Conservation (phyloP, 2,113 vertebrate genomes). For the Corythoichthys intestinalis region DNA sequence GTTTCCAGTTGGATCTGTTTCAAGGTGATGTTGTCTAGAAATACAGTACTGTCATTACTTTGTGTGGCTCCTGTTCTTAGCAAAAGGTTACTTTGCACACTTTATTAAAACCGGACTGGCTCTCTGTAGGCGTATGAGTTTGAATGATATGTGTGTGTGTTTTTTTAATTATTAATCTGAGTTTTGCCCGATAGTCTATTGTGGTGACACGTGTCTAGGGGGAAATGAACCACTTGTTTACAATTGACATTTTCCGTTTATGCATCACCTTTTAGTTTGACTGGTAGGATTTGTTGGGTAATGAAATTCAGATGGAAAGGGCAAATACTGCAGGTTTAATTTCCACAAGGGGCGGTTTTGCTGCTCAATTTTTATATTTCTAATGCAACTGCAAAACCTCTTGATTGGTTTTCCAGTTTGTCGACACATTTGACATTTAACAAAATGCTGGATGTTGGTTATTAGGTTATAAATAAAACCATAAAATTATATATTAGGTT, state of each 20-base stretch:
- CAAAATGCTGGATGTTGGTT: neutral
- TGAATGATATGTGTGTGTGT: neutral
- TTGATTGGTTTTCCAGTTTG: neutral
- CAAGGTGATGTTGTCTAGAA: neutral
- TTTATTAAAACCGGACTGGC: conserved; percentile 4
- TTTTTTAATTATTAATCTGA: conserved; percentile 5
- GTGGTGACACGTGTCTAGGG: conserved; percentile 1
- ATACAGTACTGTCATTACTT: conserved; percentile 11
- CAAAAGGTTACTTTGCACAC: conserved; percentile 13
- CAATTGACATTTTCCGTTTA: neutral
- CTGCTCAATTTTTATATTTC: neutral
- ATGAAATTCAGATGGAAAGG: conserved; percentile 5
- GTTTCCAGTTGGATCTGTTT: conserved; percentile 11
- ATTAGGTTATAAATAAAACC: neutral
- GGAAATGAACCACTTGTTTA: neutral
- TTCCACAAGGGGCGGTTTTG: neutral
- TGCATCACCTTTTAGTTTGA: neutral
- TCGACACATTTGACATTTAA: neutral
- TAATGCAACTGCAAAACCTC: neutral
- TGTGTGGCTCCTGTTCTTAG: neutral
- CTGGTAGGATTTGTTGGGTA: neutral
- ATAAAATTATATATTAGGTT: no score
- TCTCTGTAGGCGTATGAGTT: neutral
- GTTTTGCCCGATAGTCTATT: conserved; percentile 9
- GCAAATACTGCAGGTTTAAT: neutral